These are phyloP conservation scores for Baryphthengus martii DNA, from an alignment of 2,113 vertebrate genomes.

Conservation along the genomic window DNA sequence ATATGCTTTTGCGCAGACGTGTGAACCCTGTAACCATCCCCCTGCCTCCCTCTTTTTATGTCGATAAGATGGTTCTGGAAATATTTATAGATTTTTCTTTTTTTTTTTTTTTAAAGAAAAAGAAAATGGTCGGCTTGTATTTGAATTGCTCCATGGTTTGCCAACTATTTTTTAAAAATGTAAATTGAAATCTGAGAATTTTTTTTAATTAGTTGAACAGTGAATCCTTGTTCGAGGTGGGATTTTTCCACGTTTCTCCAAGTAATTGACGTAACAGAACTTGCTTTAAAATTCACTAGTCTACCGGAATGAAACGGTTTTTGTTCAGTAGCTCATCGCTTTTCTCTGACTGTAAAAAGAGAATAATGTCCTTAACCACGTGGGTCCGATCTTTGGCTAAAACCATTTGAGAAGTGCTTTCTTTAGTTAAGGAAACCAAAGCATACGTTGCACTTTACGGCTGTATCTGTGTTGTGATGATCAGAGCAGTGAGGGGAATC, in stretches of 20 bases:
- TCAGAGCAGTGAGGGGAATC: constrained; percentile 1
- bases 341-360: neutral
- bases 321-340: neutral
- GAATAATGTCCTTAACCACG: neutral
- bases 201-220: neutral
- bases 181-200: neutral
- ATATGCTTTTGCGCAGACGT: constrained; percentile 72
- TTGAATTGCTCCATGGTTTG: constrained; percentile 20
- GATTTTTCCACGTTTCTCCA: neutral
- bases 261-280: neutral
- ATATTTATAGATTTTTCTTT: neutral
- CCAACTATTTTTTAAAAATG: neutral
- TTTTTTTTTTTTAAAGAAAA: too few relatives aligned
- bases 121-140: neutral
- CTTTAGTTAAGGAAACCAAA: constrained; percentile 19
- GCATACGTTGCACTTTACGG: constrained; percentile 4
- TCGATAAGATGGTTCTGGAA: neutral
- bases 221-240: neutral
- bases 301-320: neutral
- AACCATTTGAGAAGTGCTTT: neutral
- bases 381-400: neutral
- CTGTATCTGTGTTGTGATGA: constrained; percentile 20
- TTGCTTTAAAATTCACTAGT: neutral
- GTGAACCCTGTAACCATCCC: constrained; percentile 72
- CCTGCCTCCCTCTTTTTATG: constrained; percentile 3